These are phyloP conservation scores for Oscheius onirici DNA, from an alignment of 2,888 invertebrate species.

Conservation along the genomic window DNA sequence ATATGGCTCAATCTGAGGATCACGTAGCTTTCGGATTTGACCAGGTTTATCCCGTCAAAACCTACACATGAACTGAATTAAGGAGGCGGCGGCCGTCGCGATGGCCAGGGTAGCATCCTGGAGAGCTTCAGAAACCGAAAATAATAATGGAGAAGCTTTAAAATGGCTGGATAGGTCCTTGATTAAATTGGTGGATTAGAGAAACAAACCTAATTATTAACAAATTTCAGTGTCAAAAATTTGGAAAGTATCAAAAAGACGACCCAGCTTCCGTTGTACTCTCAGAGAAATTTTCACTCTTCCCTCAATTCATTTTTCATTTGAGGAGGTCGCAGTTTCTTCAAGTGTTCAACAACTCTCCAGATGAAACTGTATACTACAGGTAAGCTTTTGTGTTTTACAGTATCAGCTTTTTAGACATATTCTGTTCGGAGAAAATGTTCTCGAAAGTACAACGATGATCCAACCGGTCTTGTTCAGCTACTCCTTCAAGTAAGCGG, in stretches of 20 bases:
- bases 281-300: conserved; percentile 94
- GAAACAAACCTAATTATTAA: neutral
- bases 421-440: conserved; percentile 94
- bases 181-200: conserved; percentile 79
- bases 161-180: conserved; percentile 98
- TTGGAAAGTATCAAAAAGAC: conserved; percentile 97
- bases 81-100: conserved; percentile 95
- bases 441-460: conserved; percentile 97
- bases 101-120: conserved; percentile 97
- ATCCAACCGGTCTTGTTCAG: conserved; percentile 98
- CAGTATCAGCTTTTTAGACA: conserved; percentile 78
- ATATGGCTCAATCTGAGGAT: conserved; percentile 80
- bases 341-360: conserved; percentile 96
- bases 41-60: conserved; percentile 70
- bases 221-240: conserved; percentile 87
- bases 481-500: conserved; percentile 87
- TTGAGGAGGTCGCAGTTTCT: conserved; percentile 95
- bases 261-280: conserved; percentile 95
- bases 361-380: conserved; percentile 91
- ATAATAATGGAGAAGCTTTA: conserved; percentile 90
- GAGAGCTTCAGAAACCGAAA: conserved; percentile 81
- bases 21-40: conserved; percentile 75
- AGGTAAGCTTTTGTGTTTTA: conserved; percentile 77
- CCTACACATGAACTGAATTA: no score
- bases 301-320: conserved; percentile 99